phyloP scores from a whole-genome alignment of 2,113 vertebrate genomes.

The Patagioenas fasciata region DNA sequence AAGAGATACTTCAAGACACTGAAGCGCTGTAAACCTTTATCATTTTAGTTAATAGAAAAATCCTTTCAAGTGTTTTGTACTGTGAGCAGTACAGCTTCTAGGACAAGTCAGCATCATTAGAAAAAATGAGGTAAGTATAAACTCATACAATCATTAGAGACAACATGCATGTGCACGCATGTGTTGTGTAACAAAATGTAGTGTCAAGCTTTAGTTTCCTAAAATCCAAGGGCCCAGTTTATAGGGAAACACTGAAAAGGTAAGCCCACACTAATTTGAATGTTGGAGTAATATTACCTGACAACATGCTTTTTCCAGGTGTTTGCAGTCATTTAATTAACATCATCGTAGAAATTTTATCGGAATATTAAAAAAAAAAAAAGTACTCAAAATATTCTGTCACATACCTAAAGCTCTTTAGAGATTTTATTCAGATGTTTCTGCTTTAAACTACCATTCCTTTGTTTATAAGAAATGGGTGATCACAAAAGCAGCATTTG shows the following conservation, averaged over 20 bases:
- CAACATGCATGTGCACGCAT: accelerated
- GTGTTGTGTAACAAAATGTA: not conserved
- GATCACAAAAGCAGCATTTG: not conserved
- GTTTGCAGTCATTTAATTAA: not conserved
- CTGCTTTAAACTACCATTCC: not conserved
- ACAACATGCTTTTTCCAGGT: not conserved
- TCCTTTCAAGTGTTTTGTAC: not conserved
- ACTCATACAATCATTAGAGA: not conserved
- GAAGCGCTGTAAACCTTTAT: not conserved
- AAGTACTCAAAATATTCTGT: not conserved
- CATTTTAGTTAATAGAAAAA: not conserved
- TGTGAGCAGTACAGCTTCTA: not conserved
- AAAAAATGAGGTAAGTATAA: not conserved
- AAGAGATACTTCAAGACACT: slow-evolving; percentile 9
- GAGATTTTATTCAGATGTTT: not conserved
- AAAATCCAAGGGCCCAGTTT: not conserved
- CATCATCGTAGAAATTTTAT: not conserved
- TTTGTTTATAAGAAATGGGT: not conserved
- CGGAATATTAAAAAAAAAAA: not conserved
- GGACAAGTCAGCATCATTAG: not conserved
- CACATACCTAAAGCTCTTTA: not conserved
- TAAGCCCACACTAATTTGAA: not conserved
- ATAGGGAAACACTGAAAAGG: not conserved
- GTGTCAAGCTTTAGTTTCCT: not conserved
- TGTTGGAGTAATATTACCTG: not conserved